phyloP scores from a whole-genome alignment of 2,113 vertebrate genomes.

The Orthochromis malagaraziensis region DNA sequence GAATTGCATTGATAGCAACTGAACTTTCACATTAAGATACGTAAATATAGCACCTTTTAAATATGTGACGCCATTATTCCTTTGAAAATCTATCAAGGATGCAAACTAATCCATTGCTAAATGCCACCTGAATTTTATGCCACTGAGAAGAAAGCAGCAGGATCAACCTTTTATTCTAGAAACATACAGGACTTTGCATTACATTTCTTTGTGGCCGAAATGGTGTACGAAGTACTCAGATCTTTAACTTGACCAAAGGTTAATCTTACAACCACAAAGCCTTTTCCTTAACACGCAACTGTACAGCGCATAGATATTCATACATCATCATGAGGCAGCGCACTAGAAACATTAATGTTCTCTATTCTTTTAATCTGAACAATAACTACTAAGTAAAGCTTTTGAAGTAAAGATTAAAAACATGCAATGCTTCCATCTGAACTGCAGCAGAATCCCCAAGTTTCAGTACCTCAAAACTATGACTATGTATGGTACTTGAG shows the following conservation, averaged over 20 bases:
- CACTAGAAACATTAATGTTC: background rate
- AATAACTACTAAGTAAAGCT: background rate
- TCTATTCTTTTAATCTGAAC: background rate
- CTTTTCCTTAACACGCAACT: background rate
- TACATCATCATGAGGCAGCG: background rate
- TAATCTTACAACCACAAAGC: background rate
- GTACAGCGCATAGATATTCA: background rate
- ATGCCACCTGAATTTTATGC: background rate
- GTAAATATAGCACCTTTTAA: background rate
- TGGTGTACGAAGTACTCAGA: background rate
- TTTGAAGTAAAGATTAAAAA: background rate
- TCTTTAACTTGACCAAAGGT: background rate
- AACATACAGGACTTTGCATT: background rate
- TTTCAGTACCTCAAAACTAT: background rate
- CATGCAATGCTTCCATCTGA: background rate
- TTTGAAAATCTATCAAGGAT: background rate
- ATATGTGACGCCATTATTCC: background rate
- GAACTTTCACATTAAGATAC: background rate
- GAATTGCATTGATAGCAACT: background rate
- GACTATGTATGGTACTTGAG: background rate
- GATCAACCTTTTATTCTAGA: background rate
- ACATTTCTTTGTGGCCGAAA: accelerated
- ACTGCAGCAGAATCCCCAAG: background rate
- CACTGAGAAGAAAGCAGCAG: background rate
- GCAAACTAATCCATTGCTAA: background rate